These are phyloP conservation scores for Serilophus lunatus DNA, from an alignment of 2,113 vertebrate genomes.

Conservation along the genomic window DNA sequence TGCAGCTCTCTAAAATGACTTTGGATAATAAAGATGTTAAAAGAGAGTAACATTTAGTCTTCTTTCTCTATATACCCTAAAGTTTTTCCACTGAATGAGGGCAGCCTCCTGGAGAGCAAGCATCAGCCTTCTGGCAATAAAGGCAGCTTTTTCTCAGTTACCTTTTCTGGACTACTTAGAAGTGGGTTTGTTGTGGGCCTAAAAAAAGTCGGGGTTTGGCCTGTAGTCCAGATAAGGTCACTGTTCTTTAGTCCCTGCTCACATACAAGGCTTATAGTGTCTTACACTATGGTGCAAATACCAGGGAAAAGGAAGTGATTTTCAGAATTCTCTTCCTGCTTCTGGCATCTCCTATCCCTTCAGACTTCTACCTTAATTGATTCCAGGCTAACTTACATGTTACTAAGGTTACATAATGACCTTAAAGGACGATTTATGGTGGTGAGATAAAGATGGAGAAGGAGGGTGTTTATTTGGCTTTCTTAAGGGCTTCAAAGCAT, in stretches of 20 bases:
- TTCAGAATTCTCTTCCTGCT: not conserved
- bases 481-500: not conserved
- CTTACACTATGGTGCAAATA: not conserved
- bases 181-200: not conserved
- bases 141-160: not conserved
- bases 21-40: not conserved
- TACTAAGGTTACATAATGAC: not conserved
- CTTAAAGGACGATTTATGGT: not conserved
- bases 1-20: not conserved
- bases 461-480: not conserved
- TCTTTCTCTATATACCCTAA: not conserved
- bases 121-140: not conserved
- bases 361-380: not conserved
- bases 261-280: not conserved
- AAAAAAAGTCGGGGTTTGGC: not conserved
- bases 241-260: not conserved
- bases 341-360: not conserved
- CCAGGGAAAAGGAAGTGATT: not conserved
- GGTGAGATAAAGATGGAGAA: not conserved
- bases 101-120: not conserved
- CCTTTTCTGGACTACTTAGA: not conserved
- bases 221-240: not conserved
- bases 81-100: not conserved
- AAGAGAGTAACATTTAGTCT: not conserved
- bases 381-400: not conserved